These are phyloP conservation scores for Parauchenoglanis ngamensis DNA, from an alignment of 2,797 vertebrate species.

Conservation along the genomic window DNA sequence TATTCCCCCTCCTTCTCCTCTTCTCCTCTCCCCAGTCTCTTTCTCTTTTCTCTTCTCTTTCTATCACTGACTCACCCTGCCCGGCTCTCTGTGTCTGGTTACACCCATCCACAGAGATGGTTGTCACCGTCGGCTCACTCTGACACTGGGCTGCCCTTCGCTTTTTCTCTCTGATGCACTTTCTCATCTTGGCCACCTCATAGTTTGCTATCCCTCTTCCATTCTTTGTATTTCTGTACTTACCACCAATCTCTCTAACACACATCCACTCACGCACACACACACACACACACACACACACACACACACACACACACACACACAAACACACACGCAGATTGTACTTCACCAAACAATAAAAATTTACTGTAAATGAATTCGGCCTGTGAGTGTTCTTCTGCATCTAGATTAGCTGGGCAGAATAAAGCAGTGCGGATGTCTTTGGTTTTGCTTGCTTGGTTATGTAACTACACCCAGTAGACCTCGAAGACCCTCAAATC, in stretches of 20 bases:
- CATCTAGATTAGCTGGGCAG: background rate
- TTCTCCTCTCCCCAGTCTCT: background rate
- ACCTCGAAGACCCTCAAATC: conserved; percentile 65
- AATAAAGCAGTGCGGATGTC: conserved; percentile 28
- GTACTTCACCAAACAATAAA: background rate
- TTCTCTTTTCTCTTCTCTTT: conserved; percentile 27
- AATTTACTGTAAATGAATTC: too few relatives aligned
- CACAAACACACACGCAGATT: background rate
- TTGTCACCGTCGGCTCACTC: background rate
- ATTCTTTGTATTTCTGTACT: conserved; percentile 16
- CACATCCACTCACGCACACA: conserved; percentile 12
- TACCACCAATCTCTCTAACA: background rate
- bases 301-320: too few relatives aligned
- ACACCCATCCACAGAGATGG: conserved; percentile 47
- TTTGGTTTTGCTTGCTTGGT: conserved; percentile 57
- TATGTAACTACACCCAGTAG: conserved; percentile 66
- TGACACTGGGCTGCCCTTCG: conserved; percentile 29
- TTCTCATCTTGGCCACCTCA: background rate
- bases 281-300: background rate
- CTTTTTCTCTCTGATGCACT: conserved; percentile 32
- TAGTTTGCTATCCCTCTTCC: background rate
- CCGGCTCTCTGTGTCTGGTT: conserved; percentile 35
- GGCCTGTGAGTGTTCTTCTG: background rate
- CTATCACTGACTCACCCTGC: conserved; percentile 41
- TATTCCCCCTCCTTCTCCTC: conserved; percentile 58